These are phyloP conservation scores for Geophilus truncorum DNA, from an alignment of 2,888 invertebrate genomes.

Conservation along the genomic window DNA sequence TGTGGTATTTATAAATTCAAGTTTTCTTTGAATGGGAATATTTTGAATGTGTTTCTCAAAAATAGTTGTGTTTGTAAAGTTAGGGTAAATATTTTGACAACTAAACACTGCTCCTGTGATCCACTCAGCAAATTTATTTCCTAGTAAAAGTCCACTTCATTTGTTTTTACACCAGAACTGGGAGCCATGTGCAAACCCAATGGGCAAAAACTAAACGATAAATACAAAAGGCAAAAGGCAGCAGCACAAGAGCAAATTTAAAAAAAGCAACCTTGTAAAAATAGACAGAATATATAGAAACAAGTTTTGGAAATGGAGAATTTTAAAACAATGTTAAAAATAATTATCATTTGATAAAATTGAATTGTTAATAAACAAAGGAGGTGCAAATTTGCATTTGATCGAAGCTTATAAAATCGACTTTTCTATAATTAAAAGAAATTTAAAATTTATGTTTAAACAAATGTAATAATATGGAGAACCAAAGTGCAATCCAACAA, in stretches of 20 bases:
- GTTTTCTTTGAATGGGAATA: not conserved
- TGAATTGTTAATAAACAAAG: too few species aligned
- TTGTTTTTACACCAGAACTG: constrained; percentile 21
- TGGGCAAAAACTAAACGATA: not conserved
- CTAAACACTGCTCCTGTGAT: constrained; percentile 20
- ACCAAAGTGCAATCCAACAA: too few species aligned
- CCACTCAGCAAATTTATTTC: constrained; percentile 18
- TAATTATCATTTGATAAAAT: too few species aligned
- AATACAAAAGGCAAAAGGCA: constrained; percentile 25
- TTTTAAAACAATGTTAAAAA: not conserved
- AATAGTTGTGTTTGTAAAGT: not conserved
- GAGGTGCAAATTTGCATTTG: too few species aligned
- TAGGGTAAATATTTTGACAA: constrained; percentile 18
- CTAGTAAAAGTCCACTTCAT: constrained; percentile 25
- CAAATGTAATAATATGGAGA: too few species aligned
- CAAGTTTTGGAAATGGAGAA: not conserved
- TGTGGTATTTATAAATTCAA: not conserved
- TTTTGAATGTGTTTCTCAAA: not conserved
- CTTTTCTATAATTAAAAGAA: too few species aligned
- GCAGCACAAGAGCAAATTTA: not conserved
- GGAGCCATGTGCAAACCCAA: constrained; percentile 27
- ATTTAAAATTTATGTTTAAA: too few species aligned
- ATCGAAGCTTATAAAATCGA: too few species aligned
- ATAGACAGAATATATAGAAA: not conserved
- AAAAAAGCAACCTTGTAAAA: not conserved